Conservation (phyloP, 2,797 vertebrate genomes). For the Danio tinwini region DNA sequence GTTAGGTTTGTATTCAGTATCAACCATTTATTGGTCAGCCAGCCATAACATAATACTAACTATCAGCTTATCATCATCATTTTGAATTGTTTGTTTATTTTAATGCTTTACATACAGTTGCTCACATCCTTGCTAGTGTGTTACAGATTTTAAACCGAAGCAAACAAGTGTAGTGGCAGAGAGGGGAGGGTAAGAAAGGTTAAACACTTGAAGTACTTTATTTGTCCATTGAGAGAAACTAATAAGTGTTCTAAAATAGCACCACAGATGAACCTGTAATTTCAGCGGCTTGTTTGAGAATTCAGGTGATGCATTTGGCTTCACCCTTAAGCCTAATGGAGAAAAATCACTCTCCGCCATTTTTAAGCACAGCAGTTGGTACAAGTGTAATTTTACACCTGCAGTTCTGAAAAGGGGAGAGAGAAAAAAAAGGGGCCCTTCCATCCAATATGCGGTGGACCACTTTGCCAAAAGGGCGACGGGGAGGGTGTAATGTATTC, state of each 20-base stretch:
- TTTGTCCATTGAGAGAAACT: slow-evolving; percentile 45
- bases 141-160: background rate
- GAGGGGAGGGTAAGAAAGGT: slow-evolving; percentile 23
- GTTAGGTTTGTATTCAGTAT: no score
- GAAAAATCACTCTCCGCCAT: slow-evolving; percentile 29
- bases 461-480: slow-evolving; percentile 64
- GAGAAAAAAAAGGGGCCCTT: slow-evolving; percentile 10
- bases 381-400: slow-evolving; percentile 53
- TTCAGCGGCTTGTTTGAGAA: slow-evolving; percentile 35
- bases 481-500: slow-evolving; percentile 78
- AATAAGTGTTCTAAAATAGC: slow-evolving; percentile 46
- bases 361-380: slow-evolving; percentile 40
- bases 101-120: background rate
- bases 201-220: slow-evolving; percentile 47
- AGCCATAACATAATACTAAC: no score
- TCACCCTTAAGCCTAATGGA: slow-evolving; percentile 16
- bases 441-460: slow-evolving; percentile 43
- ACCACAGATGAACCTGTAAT: slow-evolving; percentile 48
- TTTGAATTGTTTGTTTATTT: background rate
- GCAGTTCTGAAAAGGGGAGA: slow-evolving; percentile 25
- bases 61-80: no score
- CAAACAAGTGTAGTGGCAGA: background rate
- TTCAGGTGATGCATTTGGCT: slow-evolving; percentile 15
- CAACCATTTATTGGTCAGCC: no score
- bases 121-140: background rate